Base-by-base conservation (phyloP, 2,888 invertebrate genomes). In the Cataglyphis cursor region DNA sequence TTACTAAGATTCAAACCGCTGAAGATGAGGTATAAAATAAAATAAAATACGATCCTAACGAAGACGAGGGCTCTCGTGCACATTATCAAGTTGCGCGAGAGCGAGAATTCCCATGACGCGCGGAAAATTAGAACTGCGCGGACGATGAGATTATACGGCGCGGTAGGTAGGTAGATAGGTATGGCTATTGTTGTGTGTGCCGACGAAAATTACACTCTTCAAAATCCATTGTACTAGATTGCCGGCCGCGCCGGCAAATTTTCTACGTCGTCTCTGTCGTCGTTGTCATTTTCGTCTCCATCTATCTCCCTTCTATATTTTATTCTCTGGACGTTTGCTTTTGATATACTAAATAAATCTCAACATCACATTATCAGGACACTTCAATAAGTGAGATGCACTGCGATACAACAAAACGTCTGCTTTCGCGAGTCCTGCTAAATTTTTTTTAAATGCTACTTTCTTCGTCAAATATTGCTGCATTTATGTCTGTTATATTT, bases 171-270 rank as follows among this genome's bases (percentile, higher is more conserved):
- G 83, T 86, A 89, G 89, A 88, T 87, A 85, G 87, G 82, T 85
- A 89, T 88, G 88, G 90, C 91, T 84, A 91, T 92, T 91, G 91
- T 92, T 90, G 44, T 59, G 35, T 48, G 35, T 48, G 83, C 87
- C 89, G 75, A 84, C 83, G 87, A 88, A 93, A 93, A 93, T 93
- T 92, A 92, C 89, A 90, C 90, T 90, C 87, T 88, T 91, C 86
- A 89, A 90, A 92, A 91, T 92, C 87, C 91, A 90, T 92, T 91
- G 91, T 92, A 90, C 81, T 87, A 85, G 85, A 88, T 90, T 84
- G 83, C 83, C 66, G 81, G 78, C 75, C 81, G 75, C 59, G 65
- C 62, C 70, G 48, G 73, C 80, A 83, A 81, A 88, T 90, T 82
- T 82, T 80, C 66, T 41, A 62, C 82, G 12, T 65, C 70, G 31